Percentiles rank a stretch among this genome's conserved stretches.
phyloP scores from a whole-genome alignment of 2,113 vertebrate genomes.

The Sminthopsis crassicaudata region DNA sequence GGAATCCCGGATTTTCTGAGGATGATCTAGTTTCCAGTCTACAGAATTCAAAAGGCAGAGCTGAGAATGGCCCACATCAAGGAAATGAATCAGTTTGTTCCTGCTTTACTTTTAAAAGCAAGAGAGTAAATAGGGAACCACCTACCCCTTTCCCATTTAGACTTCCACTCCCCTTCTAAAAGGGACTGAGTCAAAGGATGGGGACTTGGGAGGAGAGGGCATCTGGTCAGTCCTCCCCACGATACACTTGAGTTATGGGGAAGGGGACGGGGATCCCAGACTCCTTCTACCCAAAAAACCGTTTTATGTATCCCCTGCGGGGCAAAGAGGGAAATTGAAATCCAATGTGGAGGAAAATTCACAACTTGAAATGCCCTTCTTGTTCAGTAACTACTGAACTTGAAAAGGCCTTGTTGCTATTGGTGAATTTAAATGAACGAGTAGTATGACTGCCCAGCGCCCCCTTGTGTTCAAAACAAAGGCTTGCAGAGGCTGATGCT shows the following conservation, averaged over 20 bases:
- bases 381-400: neutral
- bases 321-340: neutral
- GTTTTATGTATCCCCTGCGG: neutral
- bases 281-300: neutral
- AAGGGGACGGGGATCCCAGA: neutral
- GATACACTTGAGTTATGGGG: neutral
- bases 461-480: constrained; percentile 78
- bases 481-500: constrained; percentile 2
- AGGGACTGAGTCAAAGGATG: neutral
- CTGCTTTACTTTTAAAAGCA: neutral
- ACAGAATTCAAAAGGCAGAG: neutral
- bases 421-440: neutral
- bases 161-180: neutral
- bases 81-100: neutral
- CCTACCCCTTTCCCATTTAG: neutral
- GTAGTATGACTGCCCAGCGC: constrained; percentile 75
- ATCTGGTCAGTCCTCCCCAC: too few species aligned
- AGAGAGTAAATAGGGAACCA: neutral
- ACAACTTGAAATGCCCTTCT: neutral
- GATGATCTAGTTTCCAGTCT: neutral
- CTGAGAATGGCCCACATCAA: neutral
- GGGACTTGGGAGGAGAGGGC: neutral
- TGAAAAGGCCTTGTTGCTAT: neutral
- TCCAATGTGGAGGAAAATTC: neutral
- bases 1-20: neutral